Evolutionary conservation across 2,888 invertebrate species (phyloP).

Genomic region (Cephonodes hylas): DNA sequence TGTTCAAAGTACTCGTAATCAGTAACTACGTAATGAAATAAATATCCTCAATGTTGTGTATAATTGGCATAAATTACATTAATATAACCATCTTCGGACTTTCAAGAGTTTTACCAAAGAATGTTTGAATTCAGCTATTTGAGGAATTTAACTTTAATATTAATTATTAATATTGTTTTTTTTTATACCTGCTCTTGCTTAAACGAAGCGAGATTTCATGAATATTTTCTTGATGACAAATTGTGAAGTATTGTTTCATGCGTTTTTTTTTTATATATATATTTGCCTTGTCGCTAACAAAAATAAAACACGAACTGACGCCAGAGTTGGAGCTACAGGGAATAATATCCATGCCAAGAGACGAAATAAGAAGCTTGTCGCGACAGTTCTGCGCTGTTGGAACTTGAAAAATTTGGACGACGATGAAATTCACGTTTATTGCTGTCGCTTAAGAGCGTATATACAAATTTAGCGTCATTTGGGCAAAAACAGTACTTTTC

Average conservation of each 20-base stretch:
- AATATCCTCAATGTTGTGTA: neutral
- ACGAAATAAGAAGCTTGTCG: neutral
- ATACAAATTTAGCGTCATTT: too few relatives aligned
- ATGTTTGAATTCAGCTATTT: neutral
- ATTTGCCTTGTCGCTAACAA: neutral
- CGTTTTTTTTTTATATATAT: neutral
- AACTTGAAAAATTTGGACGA: neutral
- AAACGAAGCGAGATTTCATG: neutral
- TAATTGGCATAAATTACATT: neutral
- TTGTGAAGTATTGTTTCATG: neutral
- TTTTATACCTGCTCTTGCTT: too few relatives aligned
- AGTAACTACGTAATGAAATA: neutral
- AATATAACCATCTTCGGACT: neutral
- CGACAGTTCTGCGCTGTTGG: neutral
- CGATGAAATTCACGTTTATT: neutral
- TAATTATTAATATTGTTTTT: neutral
- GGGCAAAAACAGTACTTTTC: too few relatives aligned
- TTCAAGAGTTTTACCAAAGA: neutral
- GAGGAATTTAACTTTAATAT: neutral
- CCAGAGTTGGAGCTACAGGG: neutral
- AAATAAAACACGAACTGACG: constrained; percentile 2
- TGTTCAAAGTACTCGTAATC: neutral
- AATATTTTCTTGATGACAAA: neutral
- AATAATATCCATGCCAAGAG: constrained; percentile 9
- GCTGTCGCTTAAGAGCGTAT: neutral